Evolutionary conservation across 92 coral and sea anemone genomes (phyloP), one percentile per base, ranked within the genome.

Genomic region (Paramuricea clavata): DNA sequence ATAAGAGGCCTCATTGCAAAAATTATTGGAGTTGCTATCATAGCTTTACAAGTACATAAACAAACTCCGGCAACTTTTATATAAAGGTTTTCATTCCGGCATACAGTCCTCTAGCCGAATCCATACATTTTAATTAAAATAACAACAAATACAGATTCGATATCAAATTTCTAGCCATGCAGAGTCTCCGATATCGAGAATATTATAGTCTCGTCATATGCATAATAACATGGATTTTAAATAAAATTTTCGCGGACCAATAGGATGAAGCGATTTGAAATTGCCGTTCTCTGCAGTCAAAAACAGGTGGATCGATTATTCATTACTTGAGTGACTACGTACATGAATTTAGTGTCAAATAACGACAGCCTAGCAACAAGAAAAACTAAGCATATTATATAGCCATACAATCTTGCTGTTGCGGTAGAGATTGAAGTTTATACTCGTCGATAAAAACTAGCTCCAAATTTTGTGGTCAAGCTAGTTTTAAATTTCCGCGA

Each of bases 281-380:
- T 79, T 59, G 71, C 84, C 54, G 52, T 60, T 28, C 72, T 59
- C 32, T 36, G 36, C 30, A 59, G 73, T 36, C 31, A 27, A 30
- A 67, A 79, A 79, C 84, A 79, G 84, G 84, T 79, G 84, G 73
- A 79, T 36, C 84, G 73, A 79, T 79, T 57, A 79, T 79, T 79
- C 84, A 60, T 79, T 23, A 76, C 68, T 79, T 42, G 73, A 79
- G 57, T 61, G 72, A 56, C 83, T 79, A 79, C 84, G 61, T 57
- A 78, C 74, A 16, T 41, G 72, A 59, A 61, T 79, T 79, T 61
- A 79, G 84, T 79, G 84, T 79, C 84, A 79, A 59, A 79, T 79
- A 79, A 79, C 83, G 69, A 78, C 84, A 60, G 43, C 84, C 84
- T 79, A 79, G 84, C 84, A 79, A 79, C 84, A 57, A 61, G 54